Conservation (phyloP, 2,888 invertebrate species). For the Lapara coniferarum region DNA sequence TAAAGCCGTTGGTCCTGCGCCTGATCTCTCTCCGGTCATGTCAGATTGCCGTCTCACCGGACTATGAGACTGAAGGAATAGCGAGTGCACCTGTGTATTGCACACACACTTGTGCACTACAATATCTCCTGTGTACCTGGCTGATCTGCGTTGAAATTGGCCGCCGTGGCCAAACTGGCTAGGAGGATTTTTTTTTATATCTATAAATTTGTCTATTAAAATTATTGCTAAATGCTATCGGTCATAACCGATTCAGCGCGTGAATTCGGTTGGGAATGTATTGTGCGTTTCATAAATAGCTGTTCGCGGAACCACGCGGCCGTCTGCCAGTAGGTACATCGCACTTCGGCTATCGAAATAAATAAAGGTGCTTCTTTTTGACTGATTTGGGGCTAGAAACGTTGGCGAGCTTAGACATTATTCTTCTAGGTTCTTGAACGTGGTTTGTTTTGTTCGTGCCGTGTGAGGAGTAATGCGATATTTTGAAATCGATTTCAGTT, state of each 20-base stretch:
- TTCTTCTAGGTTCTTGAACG: not conserved
- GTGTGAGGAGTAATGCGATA: not conserved
- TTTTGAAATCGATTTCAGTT: too few relatives aligned
- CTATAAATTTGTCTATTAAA: not conserved
- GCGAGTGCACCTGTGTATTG: too few relatives aligned
- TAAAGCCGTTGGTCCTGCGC: too few relatives aligned
- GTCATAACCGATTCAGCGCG: constrained; percentile 5
- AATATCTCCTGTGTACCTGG: too few relatives aligned
- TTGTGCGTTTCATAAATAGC: constrained; percentile 23
- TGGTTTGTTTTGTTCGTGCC: not conserved
- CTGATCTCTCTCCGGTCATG: too few relatives aligned
- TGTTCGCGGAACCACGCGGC: constrained; percentile 16
- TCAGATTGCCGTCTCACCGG: too few relatives aligned
- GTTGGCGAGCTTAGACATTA: not conserved
- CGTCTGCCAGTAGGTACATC: constrained; percentile 22
- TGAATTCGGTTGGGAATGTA: constrained; percentile 19
- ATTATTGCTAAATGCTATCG: not conserved
- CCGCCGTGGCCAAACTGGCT: too few relatives aligned
- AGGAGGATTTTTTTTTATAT: too few relatives aligned
- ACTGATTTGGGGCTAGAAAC: not conserved
- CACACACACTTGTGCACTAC: too few relatives aligned
- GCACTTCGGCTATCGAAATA: constrained; percentile 13
- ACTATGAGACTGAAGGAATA: too few relatives aligned
- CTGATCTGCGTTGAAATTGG: too few relatives aligned
- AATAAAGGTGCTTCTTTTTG: constrained; percentile 12